phyloP scores from a whole-genome alignment of 2,113 vertebrate species.

The Cariama cristata region DNA sequence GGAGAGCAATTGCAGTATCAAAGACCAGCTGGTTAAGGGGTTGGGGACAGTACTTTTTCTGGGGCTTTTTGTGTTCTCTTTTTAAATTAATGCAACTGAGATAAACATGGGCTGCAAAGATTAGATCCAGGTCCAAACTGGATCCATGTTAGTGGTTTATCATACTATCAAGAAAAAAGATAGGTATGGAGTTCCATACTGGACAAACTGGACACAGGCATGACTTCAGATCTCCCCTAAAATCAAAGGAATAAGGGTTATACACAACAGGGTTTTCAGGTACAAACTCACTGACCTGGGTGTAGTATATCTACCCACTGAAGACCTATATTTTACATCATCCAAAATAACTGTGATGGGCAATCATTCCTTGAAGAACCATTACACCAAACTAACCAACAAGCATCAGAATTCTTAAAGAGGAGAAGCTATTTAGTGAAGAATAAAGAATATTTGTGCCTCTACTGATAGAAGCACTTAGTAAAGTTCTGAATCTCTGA shows the following conservation, averaged over 20 bases:
- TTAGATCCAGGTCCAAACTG: not conserved
- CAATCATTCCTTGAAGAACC: not conserved
- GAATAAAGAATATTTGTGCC: not conserved
- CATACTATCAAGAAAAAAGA: not conserved
- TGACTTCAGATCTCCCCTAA: not conserved
- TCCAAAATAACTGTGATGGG: not conserved
- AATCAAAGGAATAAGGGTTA: not conserved
- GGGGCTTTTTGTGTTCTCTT: not conserved
- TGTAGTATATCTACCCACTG: not conserved
- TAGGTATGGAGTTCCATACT: not conserved
- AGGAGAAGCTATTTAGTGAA: not conserved
- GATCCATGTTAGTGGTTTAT: not conserved
- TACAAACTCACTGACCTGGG: not conserved
- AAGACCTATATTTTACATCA: not conserved
- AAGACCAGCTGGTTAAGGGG: not conserved
- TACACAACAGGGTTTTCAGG: not conserved
- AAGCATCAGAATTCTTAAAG: not conserved
- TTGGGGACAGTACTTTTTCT: not conserved
- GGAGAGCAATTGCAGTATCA: not conserved
- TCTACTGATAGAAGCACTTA: not conserved
- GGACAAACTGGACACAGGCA: not conserved
- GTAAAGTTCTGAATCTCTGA: constrained; percentile 18
- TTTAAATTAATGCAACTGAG: not conserved
- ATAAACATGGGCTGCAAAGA: not conserved
- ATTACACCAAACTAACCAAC: not conserved